Percentiles rank a stretch among this genome's conserved stretches.
Conservation (phyloP, 2,888 invertebrate species). For the Apodemia duryi region DNA sequence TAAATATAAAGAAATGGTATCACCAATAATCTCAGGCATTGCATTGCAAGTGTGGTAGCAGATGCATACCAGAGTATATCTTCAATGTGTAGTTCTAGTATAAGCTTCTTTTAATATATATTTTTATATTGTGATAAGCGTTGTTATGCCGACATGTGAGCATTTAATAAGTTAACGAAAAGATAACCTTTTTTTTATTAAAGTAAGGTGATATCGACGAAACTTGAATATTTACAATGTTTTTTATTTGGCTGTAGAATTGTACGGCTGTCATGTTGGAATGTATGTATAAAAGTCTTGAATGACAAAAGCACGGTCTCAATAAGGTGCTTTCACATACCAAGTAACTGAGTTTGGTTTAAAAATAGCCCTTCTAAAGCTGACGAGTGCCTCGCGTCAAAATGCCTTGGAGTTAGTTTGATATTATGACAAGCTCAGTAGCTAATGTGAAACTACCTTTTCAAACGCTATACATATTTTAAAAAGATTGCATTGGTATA, state of each 20-base stretch:
- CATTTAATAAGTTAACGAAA: conserved; percentile 73
- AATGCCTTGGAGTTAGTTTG: background rate
- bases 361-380: background rate
- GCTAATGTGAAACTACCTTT: conserved; percentile 3
- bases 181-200: conserved; percentile 48
- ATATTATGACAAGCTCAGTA: background rate
- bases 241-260: background rate
- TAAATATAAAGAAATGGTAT: conserved; percentile 44
- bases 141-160: conserved; percentile 75
- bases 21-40: conserved; percentile 51
- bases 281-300: background rate
- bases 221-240: conserved; percentile 16
- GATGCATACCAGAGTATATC: conserved; percentile 72
- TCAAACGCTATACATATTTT: background rate
- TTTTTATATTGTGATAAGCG: conserved; percentile 79
- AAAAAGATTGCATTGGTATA: background rate
- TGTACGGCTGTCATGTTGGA: conserved; percentile 2
- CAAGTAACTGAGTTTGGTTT: background rate
- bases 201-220: conserved; percentile 55
- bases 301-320: background rate
- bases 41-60: conserved; percentile 70
- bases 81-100: conserved; percentile 73
- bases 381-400: background rate
- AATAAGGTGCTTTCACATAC: conserved; percentile 11
- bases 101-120: conserved; percentile 77